Evolutionary conservation across 2,797 vertebrate genomes (phyloP).

Genomic region (Tapirus indicus): DNA sequence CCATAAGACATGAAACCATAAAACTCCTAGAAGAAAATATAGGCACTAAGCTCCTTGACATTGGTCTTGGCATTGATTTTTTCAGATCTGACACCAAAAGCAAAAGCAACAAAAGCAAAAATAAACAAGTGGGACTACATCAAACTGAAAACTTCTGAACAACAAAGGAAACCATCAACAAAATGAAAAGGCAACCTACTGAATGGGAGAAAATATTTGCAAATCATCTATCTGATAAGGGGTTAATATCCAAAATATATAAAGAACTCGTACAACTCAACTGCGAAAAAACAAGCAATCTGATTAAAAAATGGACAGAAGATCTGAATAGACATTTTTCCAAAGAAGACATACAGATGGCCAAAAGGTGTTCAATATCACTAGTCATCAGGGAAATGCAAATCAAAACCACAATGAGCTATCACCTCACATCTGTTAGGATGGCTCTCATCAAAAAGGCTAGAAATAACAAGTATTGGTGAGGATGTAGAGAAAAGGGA

Average conservation of each 20-base stretch:
- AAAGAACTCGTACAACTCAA: background rate
- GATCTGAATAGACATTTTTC: background rate
- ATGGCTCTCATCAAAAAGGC: background rate
- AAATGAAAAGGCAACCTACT: background rate
- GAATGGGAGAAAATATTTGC: background rate
- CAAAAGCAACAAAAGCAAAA: background rate
- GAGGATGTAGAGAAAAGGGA: background rate
- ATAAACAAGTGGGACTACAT: background rate
- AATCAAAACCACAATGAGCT: background rate
- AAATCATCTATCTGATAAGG: background rate
- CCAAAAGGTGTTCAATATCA: background rate
- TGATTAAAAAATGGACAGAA: background rate
- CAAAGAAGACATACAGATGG: background rate
- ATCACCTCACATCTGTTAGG: background rate
- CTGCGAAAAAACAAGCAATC: background rate
- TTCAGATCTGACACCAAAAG: background rate
- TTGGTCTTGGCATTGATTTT: background rate
- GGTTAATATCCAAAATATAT: background rate
- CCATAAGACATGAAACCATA: background rate
- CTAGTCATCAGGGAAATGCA: background rate
- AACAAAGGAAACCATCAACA: background rate
- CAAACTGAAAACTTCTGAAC: background rate
- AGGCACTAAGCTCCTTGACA: background rate
- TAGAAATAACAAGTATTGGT: background rate
- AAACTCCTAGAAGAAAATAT: background rate